Evolutionary conservation across 2,113 vertebrate genomes (phyloP), one percentile per base, ranked within the genome.

Genomic region (Furnarius figulus): DNA sequence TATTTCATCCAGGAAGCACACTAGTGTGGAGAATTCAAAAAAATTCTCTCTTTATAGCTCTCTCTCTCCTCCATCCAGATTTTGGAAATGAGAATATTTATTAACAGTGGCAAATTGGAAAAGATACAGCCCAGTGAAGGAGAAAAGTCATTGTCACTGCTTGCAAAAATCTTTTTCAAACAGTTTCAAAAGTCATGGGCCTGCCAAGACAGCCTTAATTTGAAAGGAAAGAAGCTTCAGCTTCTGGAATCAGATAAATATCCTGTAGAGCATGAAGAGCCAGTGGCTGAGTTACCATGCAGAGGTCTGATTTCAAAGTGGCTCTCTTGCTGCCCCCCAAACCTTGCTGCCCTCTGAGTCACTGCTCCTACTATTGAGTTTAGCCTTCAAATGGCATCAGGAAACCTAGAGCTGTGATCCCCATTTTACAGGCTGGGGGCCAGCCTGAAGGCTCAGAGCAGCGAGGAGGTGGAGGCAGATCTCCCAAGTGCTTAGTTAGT

Each of bases 1-100:
- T 71, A 74, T 75, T 83, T 83, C 59, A 15, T 25, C 56, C 44
- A 75, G 24, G 35, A 61, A 89, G 66, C 22, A 59, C 14, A 52
- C 14, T 47, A 55, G 13, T 19, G 35, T 42, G 40, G 33, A 77
- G 35, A 91, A 88, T 40, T 83, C 61, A 81, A 61, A 74, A 80
- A 76, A 72, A 84, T 3, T 46, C 5, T 16, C 21, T 78, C 35
- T 71, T 15, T 63, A 21, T 59, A 49, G 14, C 17, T 67, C 27
- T 30, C 19, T 61, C 52, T 65, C 56, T 61, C 16, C n/a, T 82
- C 63, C 62, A 79, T 33, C 49, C 23, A 73, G 47, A 86, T 68
- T 95, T 87, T 84, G 59, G 50, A 91, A 89, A 91, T 18, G 3
- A 73, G 89, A 77, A 12, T 80, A 78, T 92, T 88, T 87, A 90